A percentile compares a stretch with the other conserved stretches of the same genome.
Conservation (phyloP, 2,888 invertebrate species). For the Drosophila suboccidentalis region DNA sequence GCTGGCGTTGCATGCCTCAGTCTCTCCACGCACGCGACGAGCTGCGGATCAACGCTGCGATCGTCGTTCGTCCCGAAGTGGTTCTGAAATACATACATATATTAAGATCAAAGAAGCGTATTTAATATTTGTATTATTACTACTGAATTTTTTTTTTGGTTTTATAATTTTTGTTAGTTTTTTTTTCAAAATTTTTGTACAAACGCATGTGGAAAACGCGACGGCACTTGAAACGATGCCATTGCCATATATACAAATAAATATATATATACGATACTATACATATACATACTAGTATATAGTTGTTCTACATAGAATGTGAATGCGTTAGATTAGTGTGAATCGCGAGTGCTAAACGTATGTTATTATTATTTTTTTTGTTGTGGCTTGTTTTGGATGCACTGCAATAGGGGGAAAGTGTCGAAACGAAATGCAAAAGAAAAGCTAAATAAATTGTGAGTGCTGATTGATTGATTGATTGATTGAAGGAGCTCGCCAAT, state of each 20-base stretch:
- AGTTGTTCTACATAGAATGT: slow-evolving; percentile 40
- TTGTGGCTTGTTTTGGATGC: slow-evolving; percentile 25
- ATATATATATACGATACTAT: slow-evolving; percentile 27
- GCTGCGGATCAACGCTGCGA: slow-evolving; percentile 64
- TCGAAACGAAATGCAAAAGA: slow-evolving; percentile 34
- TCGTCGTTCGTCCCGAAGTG: slow-evolving; percentile 45
- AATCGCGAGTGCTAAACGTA: slow-evolving; percentile 46
- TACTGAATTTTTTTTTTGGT: slow-evolving; percentile 22
- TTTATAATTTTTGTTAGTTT: slow-evolving; percentile 25
- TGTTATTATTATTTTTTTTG: slow-evolving; percentile 29
- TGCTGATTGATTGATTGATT: slow-evolving; percentile 30
- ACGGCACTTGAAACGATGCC: slow-evolving; percentile 59
- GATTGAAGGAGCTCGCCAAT: slow-evolving; percentile 18
- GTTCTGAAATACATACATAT: slow-evolving; percentile 37
- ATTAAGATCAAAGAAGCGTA: slow-evolving; percentile 42
- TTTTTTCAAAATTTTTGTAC: slow-evolving; percentile 22
- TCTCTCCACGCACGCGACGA: slow-evolving; percentile 67
- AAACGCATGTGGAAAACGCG: slow-evolving; percentile 53
- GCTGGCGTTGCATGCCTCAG: slow-evolving; percentile 58
- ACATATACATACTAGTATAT: slow-evolving; percentile 15
- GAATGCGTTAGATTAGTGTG: slow-evolving; percentile 44
- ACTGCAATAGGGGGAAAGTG: slow-evolving; percentile 23
- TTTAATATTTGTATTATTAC: slow-evolving; percentile 33
- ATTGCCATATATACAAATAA: slow-evolving; percentile 43
- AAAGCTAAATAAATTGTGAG: slow-evolving; percentile 35